phyloP scores from a whole-genome alignment of 2,888 invertebrate genomes.

The Chrysodeixis includens region DNA sequence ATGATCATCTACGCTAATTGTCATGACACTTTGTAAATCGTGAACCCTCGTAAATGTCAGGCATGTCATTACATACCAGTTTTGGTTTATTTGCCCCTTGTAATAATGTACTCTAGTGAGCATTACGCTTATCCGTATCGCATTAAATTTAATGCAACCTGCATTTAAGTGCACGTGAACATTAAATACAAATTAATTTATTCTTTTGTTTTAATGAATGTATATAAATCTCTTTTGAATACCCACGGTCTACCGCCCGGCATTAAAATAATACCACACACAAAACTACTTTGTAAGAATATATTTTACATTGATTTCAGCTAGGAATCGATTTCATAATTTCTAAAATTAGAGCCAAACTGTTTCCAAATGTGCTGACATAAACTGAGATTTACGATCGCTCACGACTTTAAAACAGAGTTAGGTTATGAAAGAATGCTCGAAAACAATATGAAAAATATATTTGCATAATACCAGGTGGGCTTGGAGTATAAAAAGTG shows the following conservation, averaged over 20 bases:
- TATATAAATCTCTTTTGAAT: slow-evolving; percentile 17
- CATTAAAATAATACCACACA: slow-evolving; percentile 30
- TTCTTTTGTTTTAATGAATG: slow-evolving; percentile 25
- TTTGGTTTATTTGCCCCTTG: slow-evolving; percentile 45
- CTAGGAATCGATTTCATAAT: slow-evolving; percentile 70
- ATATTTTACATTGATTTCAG: slow-evolving; percentile 50
- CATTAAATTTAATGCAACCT: slow-evolving; percentile 50
- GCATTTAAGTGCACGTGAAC: slow-evolving; percentile 37
- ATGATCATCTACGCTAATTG: slow-evolving; percentile 69
- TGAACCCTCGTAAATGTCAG: slow-evolving; percentile 69
- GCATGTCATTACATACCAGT: slow-evolving; percentile 46
- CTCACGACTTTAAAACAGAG: slow-evolving; percentile 76
- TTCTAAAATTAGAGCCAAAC: slow-evolving; percentile 77
- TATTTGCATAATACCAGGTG: slow-evolving; percentile 81
- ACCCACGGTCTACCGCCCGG: slow-evolving; percentile 17
- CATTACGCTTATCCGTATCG: slow-evolving; percentile 46
- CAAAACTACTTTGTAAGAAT: slow-evolving; percentile 37
- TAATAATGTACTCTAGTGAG: slow-evolving; percentile 35
- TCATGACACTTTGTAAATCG: slow-evolving; percentile 64
- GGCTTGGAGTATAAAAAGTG: slow-evolving; percentile 74
- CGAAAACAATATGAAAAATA: slow-evolving; percentile 77
- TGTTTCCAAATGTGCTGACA: slow-evolving; percentile 78
- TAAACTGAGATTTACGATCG: slow-evolving; percentile 82
- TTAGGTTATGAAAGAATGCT: slow-evolving; percentile 83
- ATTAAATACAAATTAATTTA: slow-evolving; percentile 40